Conservation (phyloP, 2,797 vertebrate genomes). For the Uromys caudimaculatus region DNA sequence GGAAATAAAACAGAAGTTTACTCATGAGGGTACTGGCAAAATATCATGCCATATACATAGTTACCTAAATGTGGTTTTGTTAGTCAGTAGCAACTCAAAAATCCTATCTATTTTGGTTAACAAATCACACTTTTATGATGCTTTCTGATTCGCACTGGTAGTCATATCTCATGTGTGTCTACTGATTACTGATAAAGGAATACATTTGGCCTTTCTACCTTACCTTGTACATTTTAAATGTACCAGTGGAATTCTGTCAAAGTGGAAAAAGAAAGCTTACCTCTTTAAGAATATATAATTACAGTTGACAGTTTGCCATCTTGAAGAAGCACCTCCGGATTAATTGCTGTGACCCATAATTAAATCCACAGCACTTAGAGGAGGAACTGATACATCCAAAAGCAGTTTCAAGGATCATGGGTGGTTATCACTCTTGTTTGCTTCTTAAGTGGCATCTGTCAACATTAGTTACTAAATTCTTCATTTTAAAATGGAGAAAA, state of each 20-base stretch:
- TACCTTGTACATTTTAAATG: constrained; percentile 67
- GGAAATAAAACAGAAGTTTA: constrained; percentile 32
- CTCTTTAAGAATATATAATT: constrained; percentile 83
- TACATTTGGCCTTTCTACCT: constrained; percentile 37
- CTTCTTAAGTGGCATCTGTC: constrained; percentile 75
- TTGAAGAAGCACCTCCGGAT: constrained; percentile 81
- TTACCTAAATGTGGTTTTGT: background rate
- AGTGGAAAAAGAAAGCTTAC: constrained; percentile 15
- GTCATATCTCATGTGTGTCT: background rate
- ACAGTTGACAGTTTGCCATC: constrained; percentile 80
- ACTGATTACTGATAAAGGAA: constrained; percentile 48
- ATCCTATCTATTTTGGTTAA: background rate
- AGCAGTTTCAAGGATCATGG: constrained; percentile 84
- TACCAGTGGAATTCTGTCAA: constrained; percentile 67
- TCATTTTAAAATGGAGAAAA: constrained; percentile 71
- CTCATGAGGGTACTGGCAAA: background rate
- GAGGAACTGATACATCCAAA: constrained; percentile 77
- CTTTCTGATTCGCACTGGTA: constrained; percentile 18
- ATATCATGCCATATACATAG: background rate
- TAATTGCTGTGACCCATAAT: constrained; percentile 87
- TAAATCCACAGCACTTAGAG: constrained; percentile 82
- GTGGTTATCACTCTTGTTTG: constrained; percentile 82
- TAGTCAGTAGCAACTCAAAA: background rate
- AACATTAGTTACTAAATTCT: constrained; percentile 79
- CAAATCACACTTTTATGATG: constrained; percentile 40